Evolutionary conservation across 2,797 vertebrate species (phyloP), one percentile per base, ranked within the genome.

Genomic region (Protonibea diacanthus): DNA sequence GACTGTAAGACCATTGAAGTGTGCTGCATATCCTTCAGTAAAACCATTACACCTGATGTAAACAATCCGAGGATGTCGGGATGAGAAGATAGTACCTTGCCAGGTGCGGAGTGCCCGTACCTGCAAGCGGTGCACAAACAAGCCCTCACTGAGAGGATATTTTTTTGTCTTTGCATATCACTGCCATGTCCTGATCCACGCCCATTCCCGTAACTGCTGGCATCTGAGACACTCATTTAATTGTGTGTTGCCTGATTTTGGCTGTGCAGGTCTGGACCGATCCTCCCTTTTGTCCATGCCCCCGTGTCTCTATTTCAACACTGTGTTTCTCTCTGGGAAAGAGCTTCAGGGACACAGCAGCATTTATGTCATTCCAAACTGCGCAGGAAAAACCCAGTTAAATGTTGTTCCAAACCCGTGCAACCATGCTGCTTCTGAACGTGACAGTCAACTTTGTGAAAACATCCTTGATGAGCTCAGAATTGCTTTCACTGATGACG

Each of bases 181-280:
- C 71, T 87, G 80, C 82, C 64, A 63, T 79, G 80, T 76, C 71
- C 70, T 64, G 56, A 79, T 77, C 74, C 74, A 88, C 90, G 15
- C 91, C 92, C 51, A 15, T 73, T 87, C 74, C 76, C 0, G 1
- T 62, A 70, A 76, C 71, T 77, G 57, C 84, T 77, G 81, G 53
- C 59, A 72, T 64, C 38, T 29, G 58, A 91, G 76, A 83, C 68
- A 66, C 78, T 87, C 85, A 51, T 84, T 73, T 92, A 91, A 94
- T 92, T 91, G 88, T 77, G 68, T 85, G 83, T 90, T 92, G 75
- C 79, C 76, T 71, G 78, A 86, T 82, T 82, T 82, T 71, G 56
- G 64, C 70, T 72, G 60, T 76, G 69, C 91, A 91, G 65, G 93
- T 91, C 88, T 81, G 77, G 78, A 81, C 91, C 44, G 20, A 88